Evolutionary conservation across 2,888 invertebrate genomes (phyloP).

Genomic region (Orthonychiurus folsomi): DNA sequence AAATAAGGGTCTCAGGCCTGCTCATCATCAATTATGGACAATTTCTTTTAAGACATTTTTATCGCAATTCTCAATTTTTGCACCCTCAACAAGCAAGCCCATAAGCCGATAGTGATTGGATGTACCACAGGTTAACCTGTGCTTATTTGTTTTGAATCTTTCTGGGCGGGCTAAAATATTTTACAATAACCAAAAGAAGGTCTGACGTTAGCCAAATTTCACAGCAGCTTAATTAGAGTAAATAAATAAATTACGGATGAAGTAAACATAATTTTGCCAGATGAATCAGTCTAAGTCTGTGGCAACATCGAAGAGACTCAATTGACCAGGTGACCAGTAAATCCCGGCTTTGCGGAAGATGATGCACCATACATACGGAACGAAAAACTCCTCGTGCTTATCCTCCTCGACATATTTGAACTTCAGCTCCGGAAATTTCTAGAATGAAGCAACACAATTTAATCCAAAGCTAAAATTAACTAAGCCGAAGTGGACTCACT

Average conservation of each 20-base stretch:
- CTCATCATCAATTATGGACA: too few relatives aligned
- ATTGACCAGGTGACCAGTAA: slow-evolving; percentile 48
- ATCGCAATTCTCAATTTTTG: too few relatives aligned
- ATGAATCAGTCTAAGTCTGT: neutral
- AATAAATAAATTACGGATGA: neutral
- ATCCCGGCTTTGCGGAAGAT: slow-evolving; percentile 54
- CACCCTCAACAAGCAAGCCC: too few relatives aligned
- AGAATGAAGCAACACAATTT: slow-evolving; percentile 36
- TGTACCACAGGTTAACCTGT: too few relatives aligned
- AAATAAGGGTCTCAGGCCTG: too few relatives aligned
- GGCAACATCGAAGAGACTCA: slow-evolving; percentile 29
- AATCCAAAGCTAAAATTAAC: slow-evolving; percentile 9
- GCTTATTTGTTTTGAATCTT: too few relatives aligned
- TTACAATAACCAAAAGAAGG: too few relatives aligned
- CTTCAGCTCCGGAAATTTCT: slow-evolving; percentile 98
- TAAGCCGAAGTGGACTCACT: slow-evolving; percentile 52
- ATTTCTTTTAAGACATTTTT: too few relatives aligned
- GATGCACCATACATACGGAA: slow-evolving; percentile 96
- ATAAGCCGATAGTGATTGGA: too few relatives aligned
- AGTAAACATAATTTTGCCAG: neutral
- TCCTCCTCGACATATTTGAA: slow-evolving; percentile 99
- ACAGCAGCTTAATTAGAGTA: neutral
- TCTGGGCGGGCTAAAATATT: too few relatives aligned
- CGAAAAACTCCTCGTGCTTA: slow-evolving; percentile 96
- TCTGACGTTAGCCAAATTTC: too few relatives aligned